Conservation (phyloP, 2,113 vertebrate genomes). For the Pseudopodoces humilis region DNA sequence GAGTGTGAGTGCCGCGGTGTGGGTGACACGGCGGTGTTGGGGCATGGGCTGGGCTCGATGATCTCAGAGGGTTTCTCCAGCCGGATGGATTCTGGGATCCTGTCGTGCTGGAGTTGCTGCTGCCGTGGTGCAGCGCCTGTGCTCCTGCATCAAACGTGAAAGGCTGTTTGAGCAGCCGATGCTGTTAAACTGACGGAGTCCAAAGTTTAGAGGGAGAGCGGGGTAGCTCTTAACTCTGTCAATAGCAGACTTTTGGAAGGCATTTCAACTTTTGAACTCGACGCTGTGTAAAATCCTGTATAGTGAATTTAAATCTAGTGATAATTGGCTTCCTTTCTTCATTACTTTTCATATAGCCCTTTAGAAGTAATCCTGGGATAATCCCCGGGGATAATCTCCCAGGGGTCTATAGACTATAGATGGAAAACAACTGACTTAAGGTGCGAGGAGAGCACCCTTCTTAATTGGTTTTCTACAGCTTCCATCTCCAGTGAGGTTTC, state of each 20-base stretch:
- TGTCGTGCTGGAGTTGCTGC: rapidly evolving
- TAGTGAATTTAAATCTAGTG: background rate
- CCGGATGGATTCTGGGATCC: background rate
- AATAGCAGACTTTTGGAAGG: background rate
- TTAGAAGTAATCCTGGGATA: constrained; percentile 27
- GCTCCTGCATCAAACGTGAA: rapidly evolving
- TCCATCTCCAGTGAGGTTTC: background rate
- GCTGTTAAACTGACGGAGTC: background rate
- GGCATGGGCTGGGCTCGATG: background rate
- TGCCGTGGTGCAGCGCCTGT: background rate
- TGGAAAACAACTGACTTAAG: background rate
- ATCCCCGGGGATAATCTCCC: constrained; percentile 5
- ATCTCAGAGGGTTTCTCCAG: background rate
- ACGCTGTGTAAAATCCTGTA: background rate
- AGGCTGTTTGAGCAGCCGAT: background rate
- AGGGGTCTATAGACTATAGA: background rate
- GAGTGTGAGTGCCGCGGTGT: background rate
- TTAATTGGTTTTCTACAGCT: background rate
- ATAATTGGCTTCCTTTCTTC: background rate
- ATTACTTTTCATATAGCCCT: background rate
- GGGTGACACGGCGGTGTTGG: background rate
- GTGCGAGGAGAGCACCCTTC: background rate
- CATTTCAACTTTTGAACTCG: background rate
- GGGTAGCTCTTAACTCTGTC: background rate
- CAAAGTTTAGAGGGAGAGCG: background rate